phyloP scores from a whole-genome alignment of 2,797 vertebrate species.

The Bufotes viridis region DNA sequence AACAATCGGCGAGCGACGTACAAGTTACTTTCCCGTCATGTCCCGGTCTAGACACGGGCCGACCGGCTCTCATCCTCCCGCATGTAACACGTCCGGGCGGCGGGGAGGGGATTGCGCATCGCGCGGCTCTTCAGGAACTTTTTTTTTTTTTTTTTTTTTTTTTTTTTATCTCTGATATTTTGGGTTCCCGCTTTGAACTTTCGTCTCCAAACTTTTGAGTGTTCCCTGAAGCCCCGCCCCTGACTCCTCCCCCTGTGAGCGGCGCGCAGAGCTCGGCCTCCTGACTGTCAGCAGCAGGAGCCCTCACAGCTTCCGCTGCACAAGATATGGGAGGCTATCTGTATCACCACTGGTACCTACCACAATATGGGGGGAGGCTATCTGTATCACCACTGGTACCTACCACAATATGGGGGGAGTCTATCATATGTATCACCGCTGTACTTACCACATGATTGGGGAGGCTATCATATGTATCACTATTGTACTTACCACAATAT shows the following conservation, averaged over 20 bases:
- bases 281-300: not conserved
- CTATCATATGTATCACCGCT: too few relatives aligned
- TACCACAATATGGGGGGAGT: too few relatives aligned
- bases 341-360: too few relatives aligned
- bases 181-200: constrained; percentile 68
- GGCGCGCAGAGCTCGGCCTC: not conserved
- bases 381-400: too few relatives aligned
- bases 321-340: too few relatives aligned
- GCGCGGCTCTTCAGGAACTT: not conserved
- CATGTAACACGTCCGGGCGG: not conserved
- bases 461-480: too few relatives aligned
- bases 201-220: constrained; percentile 48
- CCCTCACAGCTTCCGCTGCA: not conserved
- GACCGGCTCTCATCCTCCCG: not conserved
- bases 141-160: too few relatives aligned
- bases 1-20: not conserved
- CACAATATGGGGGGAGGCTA: too few relatives aligned
- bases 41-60: not conserved
- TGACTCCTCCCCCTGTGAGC: not conserved
- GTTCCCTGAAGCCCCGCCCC: not conserved
- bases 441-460: too few relatives aligned
- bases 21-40: constrained; percentile 28
- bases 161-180: constrained; percentile 66
- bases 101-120: not conserved
- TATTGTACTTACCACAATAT: too few relatives aligned